Evolutionary conservation across 2,113 vertebrate genomes (phyloP).

Genomic region (Apteryx owenii): DNA sequence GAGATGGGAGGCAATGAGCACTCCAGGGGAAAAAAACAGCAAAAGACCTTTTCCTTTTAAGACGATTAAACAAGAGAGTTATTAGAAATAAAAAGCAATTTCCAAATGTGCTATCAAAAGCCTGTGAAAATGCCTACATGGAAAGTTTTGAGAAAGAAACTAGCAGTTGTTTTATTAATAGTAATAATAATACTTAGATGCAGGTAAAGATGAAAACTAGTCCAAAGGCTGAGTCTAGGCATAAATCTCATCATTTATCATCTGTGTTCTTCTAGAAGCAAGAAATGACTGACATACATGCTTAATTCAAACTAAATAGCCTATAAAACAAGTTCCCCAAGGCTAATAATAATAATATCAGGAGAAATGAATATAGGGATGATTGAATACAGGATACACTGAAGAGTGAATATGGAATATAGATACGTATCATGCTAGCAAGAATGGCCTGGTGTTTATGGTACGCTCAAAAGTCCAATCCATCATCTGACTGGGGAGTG

Average conservation of each 20-base stretch:
- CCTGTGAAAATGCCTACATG: not conserved
- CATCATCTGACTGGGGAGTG: slow-evolving; percentile 58
- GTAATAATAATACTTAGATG: not conserved
- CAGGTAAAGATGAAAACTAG: not conserved
- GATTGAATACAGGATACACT: slow-evolving; percentile 75
- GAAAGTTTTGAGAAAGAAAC: not conserved
- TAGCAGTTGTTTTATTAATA: not conserved
- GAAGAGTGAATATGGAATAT: slow-evolving; percentile 42
- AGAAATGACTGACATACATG: slow-evolving; percentile 47
- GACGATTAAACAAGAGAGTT: not conserved
- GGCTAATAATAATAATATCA: slow-evolving; percentile 74
- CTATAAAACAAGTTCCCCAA: slow-evolving; percentile 77
- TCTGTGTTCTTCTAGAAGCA: slow-evolving; percentile 36
- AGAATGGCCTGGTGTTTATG: not conserved
- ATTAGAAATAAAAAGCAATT: not conserved
- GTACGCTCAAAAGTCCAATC: slow-evolving; percentile 55
- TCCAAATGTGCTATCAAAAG: not conserved
- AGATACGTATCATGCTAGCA: slow-evolving; percentile 38
- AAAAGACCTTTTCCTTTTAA: not conserved
- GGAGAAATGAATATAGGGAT: slow-evolving; percentile 76
- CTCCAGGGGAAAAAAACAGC: not conserved
- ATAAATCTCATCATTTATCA: slow-evolving; percentile 62
- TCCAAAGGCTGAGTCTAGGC: not conserved
- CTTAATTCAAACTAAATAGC: slow-evolving; percentile 80
- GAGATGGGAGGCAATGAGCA: not conserved